Percentiles rank a stretch among this genome's conserved stretches.
These are phyloP conservation scores for Caenorhabditis imperialis DNA, from an alignment of 2,888 invertebrate genomes.

Conservation along the genomic window DNA sequence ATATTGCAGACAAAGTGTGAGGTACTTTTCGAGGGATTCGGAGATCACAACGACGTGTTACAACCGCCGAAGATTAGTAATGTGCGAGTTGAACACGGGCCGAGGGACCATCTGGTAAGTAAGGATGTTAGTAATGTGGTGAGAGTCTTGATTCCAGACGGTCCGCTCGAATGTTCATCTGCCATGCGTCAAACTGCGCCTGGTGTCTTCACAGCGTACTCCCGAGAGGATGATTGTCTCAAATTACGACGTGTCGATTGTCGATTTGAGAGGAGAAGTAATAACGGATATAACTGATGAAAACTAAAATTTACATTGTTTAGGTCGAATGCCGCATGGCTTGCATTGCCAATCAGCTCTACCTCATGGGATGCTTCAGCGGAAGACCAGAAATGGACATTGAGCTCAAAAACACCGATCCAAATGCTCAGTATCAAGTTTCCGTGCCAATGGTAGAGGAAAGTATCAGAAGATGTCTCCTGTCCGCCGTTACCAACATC, in stretches of 20 bases:
- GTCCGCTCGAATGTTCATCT: constrained; percentile 67
- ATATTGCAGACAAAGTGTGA: constrained; percentile 72
- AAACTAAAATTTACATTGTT: constrained; percentile 25
- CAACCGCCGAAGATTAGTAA: constrained; percentile 70
- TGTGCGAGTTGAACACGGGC: constrained; percentile 68
- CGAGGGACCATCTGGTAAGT: constrained; percentile 70
- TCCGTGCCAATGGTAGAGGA: constrained; percentile 74
- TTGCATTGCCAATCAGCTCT: constrained; percentile 76
- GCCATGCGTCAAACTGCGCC: constrained; percentile 63
- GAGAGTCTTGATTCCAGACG: constrained; percentile 48
- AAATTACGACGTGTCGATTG: constrained; percentile 71
- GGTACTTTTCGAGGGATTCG: constrained; percentile 74
- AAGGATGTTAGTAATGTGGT: background rate
- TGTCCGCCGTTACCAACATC: constrained; percentile 76
- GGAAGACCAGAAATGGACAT: constrained; percentile 75
- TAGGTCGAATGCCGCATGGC: constrained; percentile 76
- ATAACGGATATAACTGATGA: too few species aligned
- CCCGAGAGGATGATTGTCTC: constrained; percentile 71
- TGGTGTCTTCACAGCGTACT: constrained; percentile 72
- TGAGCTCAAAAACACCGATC: constrained; percentile 67
- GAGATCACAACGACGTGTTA: constrained; percentile 63
- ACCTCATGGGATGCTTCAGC: constrained; percentile 77
- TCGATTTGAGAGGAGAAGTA: constrained; percentile 74
- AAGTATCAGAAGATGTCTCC: constrained; percentile 78
- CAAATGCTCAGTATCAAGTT: constrained; percentile 59